Percentiles rank a stretch among this genome's conserved stretches.
Conservation (phyloP, 64 coral and sea anemone genomes). For the Hydrozoanthus tunicans region DNA sequence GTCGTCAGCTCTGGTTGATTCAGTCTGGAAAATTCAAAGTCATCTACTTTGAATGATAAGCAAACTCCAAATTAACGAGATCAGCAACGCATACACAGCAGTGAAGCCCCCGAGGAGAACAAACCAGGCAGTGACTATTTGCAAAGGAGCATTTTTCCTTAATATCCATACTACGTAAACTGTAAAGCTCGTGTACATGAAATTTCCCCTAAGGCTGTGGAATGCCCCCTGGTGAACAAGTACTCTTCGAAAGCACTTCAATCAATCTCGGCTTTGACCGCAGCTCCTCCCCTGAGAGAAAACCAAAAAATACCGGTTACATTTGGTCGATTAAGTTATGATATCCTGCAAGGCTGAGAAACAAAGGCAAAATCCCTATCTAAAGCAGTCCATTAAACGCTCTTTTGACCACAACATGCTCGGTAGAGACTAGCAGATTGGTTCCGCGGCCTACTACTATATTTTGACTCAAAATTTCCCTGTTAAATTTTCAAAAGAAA, state of each 20-base stretch:
- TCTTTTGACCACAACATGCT: not conserved
- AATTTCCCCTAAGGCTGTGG: slow-evolving; percentile 31
- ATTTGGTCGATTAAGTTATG: not conserved
- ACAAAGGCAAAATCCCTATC: not conserved
- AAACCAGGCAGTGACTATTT: not conserved
- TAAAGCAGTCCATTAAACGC: not conserved
- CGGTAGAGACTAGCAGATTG: not conserved
- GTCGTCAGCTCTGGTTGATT: slow-evolving; percentile 36
- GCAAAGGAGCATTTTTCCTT: not conserved
- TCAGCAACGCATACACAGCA: slow-evolving; percentile 5
- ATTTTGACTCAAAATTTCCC: no score
- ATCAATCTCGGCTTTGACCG: slow-evolving; percentile 30
- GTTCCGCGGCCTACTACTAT: not conserved
- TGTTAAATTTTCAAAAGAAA: no score
- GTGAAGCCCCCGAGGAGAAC: not conserved
- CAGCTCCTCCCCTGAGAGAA: slow-evolving; percentile 50
- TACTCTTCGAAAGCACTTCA: slow-evolving; percentile 9
- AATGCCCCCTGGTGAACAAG: slow-evolving; percentile 36
- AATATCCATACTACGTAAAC: slow-evolving; percentile 16
- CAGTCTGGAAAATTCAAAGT: slow-evolving; percentile 57
- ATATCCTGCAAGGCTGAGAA: not conserved
- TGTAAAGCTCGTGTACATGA: slow-evolving; percentile 4
- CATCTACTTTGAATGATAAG: slow-evolving; percentile 13
- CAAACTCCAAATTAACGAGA: not conserved
- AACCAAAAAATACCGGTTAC: not conserved